Percentiles rank a stretch among this genome's conserved stretches.
Evolutionary conservation across 2,113 vertebrate genomes (phyloP).

Genomic region (Dromiciops gliroides): DNA sequence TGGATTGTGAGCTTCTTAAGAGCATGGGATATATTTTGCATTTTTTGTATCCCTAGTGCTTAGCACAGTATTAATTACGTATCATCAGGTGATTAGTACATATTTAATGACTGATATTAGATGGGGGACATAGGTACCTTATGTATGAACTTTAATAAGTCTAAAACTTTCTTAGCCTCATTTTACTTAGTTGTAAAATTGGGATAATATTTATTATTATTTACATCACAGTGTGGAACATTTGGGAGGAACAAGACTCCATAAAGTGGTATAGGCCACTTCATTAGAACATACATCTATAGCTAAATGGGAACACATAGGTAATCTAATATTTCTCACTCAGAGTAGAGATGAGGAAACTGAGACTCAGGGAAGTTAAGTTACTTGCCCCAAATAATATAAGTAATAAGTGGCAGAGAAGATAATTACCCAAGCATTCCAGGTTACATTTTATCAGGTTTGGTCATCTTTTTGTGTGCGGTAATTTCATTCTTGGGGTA

Average conservation of each 20-base stretch:
- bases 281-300: not conserved
- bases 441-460: not conserved
- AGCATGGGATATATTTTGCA: not conserved
- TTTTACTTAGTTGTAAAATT: too few relatives aligned
- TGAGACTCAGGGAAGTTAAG: not conserved
- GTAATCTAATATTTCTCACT: not conserved
- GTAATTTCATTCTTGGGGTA: not conserved
- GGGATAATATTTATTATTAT: too few relatives aligned
- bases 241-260: not conserved
- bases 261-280: not conserved
- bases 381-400: not conserved
- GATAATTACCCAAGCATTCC: not conserved
- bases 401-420: not conserved
- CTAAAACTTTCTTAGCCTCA: not conserved
- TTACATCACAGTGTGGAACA: not conserved
- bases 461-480: not conserved
- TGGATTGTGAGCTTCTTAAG: not conserved
- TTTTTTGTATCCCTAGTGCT: not conserved
- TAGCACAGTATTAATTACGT: not conserved
- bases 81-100: not conserved
- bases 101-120: not conserved
- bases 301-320: not conserved
- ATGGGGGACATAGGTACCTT: not conserved
- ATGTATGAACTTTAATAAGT: not conserved
- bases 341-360: not conserved